Percentiles rank a stretch among this genome's conserved stretches.
Evolutionary conservation across 2,888 invertebrate genomes (phyloP).

Genomic region (Melipona beecheii): DNA sequence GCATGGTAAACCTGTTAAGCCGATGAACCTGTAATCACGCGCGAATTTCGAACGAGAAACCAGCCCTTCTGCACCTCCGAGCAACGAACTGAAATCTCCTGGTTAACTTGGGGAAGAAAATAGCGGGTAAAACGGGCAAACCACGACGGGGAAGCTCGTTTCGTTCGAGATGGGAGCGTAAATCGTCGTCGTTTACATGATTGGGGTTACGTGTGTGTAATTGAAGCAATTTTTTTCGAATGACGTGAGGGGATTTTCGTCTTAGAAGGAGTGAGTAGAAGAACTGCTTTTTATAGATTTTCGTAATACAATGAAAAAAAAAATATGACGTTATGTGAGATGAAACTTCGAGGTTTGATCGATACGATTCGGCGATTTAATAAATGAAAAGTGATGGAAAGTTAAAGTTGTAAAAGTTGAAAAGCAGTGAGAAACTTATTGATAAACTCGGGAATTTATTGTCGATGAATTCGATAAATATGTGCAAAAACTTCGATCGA

Average conservation of each 20-base stretch:
- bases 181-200: neutral
- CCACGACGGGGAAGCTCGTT: slow-evolving; percentile 26
- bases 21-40: slow-evolving; percentile 67
- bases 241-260: neutral
- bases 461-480: too few species aligned
- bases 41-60: slow-evolving; percentile 60
- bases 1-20: slow-evolving; percentile 63
- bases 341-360: too few species aligned
- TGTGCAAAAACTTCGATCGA: too few species aligned
- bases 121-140: slow-evolving; percentile 11
- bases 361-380: too few species aligned
- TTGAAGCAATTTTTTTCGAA: neutral
- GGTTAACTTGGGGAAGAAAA: slow-evolving; percentile 39
- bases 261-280: neutral
- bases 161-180: neutral
- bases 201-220: neutral
- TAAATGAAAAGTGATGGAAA: too few species aligned
- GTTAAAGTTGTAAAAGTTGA: too few species aligned
- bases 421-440: too few species aligned
- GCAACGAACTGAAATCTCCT: slow-evolving; percentile 37
- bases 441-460: too few species aligned
- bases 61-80: slow-evolving; percentile 53
- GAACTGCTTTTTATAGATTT: neutral
- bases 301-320: neutral
- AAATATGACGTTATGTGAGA: too few species aligned